Percentiles rank a stretch among this genome's conserved stretches.
phyloP scores from a whole-genome alignment of 35 echinoderm and acorn worm species.

The Ophiothrix spiculata region DNA sequence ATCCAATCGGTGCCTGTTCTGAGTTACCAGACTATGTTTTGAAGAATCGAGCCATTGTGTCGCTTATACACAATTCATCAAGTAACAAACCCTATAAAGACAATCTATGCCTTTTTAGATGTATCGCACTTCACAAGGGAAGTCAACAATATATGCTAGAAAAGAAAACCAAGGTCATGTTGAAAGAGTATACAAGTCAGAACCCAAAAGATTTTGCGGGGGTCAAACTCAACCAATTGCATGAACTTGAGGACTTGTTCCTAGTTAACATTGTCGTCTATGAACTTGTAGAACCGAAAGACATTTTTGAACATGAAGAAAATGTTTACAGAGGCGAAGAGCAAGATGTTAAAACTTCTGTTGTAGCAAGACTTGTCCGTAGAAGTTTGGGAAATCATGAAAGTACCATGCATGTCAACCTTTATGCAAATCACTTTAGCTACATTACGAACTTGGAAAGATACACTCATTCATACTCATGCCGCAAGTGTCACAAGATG shows the following conservation, averaged over 20 bases:
- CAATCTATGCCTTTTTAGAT: slow-evolving; percentile 22
- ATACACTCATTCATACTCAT: background rate
- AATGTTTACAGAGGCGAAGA: no score
- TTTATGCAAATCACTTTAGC: slow-evolving; percentile 4
- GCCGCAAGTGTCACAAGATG: background rate
- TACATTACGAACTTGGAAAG: slow-evolving; percentile 1
- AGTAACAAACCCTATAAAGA: background rate
- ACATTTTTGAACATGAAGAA: background rate
- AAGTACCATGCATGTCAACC: background rate
- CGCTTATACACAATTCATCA: background rate
- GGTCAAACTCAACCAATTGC: background rate
- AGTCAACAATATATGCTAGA: background rate
- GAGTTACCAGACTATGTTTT: background rate
- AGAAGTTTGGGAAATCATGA: background rate
- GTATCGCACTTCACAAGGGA: background rate
- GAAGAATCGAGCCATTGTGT: background rate
- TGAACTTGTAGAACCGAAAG: background rate
- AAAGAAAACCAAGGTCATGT: slow-evolving; percentile 20
- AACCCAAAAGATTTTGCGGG: background rate
- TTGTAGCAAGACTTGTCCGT: background rate
- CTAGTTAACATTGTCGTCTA: slow-evolving; percentile 6
- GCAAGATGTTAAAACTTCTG: no score
- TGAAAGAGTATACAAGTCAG: background rate
- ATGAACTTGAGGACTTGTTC: background rate
- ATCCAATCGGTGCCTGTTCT: background rate